Evolutionary conservation across 2,888 invertebrate species (phyloP).

Genomic region (Eristalis tenax): DNA sequence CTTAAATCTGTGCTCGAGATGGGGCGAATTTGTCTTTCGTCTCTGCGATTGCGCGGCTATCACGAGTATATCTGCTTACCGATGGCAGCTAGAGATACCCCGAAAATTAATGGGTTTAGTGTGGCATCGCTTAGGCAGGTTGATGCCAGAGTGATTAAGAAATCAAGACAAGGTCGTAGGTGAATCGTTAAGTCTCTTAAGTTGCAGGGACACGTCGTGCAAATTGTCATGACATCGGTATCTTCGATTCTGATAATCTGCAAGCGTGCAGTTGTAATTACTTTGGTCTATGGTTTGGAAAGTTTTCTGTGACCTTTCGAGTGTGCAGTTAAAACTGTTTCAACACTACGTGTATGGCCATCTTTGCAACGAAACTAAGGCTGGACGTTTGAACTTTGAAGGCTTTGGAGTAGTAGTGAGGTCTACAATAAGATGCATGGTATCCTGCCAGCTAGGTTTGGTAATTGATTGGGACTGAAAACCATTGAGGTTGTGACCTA

Average conservation of each 20-base stretch:
- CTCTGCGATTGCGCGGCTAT: not conserved
- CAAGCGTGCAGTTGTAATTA: not conserved
- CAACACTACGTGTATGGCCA: too few species aligned
- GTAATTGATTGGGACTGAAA: too few species aligned
- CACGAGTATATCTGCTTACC: too few species aligned
- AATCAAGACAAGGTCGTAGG: not conserved
- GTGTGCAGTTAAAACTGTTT: not conserved
- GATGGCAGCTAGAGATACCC: not conserved
- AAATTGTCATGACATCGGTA: not conserved
- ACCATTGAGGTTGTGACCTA: too few species aligned
- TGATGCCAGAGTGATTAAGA: not conserved
- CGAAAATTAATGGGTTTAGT: not conserved
- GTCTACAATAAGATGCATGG: too few species aligned
- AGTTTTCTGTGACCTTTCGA: not conserved
- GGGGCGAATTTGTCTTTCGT: not conserved
- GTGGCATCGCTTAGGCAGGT: not conserved
- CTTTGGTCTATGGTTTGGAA: not conserved
- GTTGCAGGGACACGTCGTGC: not conserved
- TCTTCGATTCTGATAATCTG: not conserved
- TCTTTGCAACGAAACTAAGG: too few species aligned
- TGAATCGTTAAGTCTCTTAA: not conserved
- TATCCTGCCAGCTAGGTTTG: too few species aligned
- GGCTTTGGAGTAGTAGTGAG: too few species aligned
- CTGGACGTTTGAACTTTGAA: too few species aligned
- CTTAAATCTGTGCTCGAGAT: not conserved